Evolutionary conservation across 2,797 vertebrate genomes (phyloP).

Genomic region (Merluccius polli): DNA sequence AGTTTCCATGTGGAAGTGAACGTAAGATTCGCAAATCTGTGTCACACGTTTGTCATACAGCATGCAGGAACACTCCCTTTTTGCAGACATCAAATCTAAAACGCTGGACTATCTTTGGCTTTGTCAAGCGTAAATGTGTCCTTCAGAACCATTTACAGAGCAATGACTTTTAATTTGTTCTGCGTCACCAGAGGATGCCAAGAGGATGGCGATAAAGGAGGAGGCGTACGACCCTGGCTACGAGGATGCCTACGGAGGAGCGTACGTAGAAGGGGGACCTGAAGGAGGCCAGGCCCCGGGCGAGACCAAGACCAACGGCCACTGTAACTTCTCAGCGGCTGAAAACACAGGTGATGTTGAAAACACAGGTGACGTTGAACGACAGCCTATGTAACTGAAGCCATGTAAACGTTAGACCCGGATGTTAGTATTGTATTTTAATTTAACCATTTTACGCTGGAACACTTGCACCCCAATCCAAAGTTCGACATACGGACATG

Average conservation of each 20-base stretch:
- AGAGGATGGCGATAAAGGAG: conserved; percentile 94
- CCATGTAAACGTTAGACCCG: neutral
- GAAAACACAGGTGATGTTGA: conserved; percentile 68
- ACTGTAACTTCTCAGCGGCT: conserved; percentile 73
- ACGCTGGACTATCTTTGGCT: neutral
- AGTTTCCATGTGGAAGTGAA: too few species aligned
- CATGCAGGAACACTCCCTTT: too few species aligned
- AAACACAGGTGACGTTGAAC: conserved; percentile 61
- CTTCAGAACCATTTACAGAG: neutral
- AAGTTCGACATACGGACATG: neutral
- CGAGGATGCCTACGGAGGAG: conserved; percentile 86
- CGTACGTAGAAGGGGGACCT: conserved; percentile 64
- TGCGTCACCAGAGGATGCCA: conserved; percentile 86
- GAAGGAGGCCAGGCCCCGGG: conserved; percentile 37
- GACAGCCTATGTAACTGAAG: neutral
- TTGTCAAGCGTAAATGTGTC: neutral
- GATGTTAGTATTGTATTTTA: neutral
- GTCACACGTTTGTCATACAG: too few species aligned
- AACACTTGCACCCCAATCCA: neutral
- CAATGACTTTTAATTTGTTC: neutral
- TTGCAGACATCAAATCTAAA: too few species aligned
- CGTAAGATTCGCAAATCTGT: too few species aligned
- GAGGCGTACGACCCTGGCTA: conserved; percentile 96
- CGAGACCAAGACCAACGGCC: conserved; percentile 64
- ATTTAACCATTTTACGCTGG: too few species aligned